phyloP scores from a whole-genome alignment of 2,113 vertebrate species.

The Gnathonemus echidnorhynchus region DNA sequence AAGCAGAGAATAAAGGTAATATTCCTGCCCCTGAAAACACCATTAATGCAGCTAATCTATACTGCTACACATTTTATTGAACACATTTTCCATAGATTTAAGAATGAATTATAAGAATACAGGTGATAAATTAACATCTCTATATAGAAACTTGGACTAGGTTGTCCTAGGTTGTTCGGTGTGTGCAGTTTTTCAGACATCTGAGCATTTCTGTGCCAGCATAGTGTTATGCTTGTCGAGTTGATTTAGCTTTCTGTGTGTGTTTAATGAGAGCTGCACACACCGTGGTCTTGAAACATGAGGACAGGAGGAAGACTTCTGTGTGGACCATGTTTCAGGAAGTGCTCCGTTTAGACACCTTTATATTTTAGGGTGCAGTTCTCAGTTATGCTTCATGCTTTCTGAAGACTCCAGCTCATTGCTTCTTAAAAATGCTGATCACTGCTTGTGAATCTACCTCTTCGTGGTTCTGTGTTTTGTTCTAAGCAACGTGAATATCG shows the following conservation, averaged over 20 bases:
- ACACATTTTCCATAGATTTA: neutral
- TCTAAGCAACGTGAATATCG: conserved; percentile 95
- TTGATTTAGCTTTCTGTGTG: neutral
- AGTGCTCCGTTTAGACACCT: too few relatives aligned
- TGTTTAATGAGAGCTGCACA: neutral
- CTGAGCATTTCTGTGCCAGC: neutral
- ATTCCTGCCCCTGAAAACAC: neutral
- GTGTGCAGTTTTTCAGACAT: neutral
- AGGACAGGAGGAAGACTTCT: neutral
- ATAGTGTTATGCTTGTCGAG: neutral
- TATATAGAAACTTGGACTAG: neutral
- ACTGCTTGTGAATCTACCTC: conserved; percentile 67
- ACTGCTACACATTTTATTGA: neutral
- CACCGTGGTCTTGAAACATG: neutral
- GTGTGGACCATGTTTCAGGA: neutral
- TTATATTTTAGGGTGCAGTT: conserved; percentile 25
- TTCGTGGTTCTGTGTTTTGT: conserved; percentile 80
- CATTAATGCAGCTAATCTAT: neutral
- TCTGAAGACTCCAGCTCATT: conserved; percentile 7
- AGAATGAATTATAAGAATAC: neutral
- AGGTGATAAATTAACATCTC: neutral
- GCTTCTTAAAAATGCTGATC: conserved; percentile 54
- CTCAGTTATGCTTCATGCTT: neutral
- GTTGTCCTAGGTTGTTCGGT: neutral
- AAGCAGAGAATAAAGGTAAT: neutral